A percentile compares a stretch with the other conserved stretches of the same genome.
phyloP scores from a whole-genome alignment of 2,888 invertebrate genomes.

The Fragum sueziense region DNA sequence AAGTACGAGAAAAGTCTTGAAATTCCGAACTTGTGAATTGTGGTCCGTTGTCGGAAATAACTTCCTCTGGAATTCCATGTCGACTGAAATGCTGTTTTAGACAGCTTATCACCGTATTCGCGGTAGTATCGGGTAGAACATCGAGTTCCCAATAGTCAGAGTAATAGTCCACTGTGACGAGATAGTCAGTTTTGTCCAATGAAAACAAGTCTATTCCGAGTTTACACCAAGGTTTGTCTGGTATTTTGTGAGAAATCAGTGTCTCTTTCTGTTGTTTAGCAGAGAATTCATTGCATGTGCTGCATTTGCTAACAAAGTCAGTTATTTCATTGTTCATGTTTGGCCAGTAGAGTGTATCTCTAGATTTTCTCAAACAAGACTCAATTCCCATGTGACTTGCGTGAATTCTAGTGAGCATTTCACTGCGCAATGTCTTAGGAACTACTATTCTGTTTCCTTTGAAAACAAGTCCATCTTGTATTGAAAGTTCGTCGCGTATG shows the following conservation, averaged over 20 bases:
- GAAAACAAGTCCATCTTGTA: conserved; percentile 41
- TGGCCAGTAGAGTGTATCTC: conserved; percentile 17
- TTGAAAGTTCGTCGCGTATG: conserved; percentile 41
- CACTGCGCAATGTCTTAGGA: not conserved
- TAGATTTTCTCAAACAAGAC: conserved; percentile 3
- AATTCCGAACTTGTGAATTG: conserved; percentile 24
- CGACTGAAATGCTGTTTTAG: conserved; percentile 40
- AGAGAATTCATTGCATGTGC: conserved; percentile 14
- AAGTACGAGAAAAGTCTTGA: conserved; percentile 13
- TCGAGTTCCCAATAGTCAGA: conserved; percentile 44
- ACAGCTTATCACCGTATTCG: conserved; percentile 18
- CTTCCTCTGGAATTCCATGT: conserved; percentile 29
- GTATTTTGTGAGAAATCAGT: conserved; percentile 40
- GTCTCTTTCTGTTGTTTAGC: conserved; percentile 32
- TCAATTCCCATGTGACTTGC: conserved; percentile 17
- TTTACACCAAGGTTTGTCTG: conserved; percentile 38
- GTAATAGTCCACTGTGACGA: conserved; percentile 43
- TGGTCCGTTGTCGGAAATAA: conserved; percentile 41
- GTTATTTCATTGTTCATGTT: not conserved
- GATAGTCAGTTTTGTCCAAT: conserved; percentile 32
- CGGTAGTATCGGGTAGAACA: conserved; percentile 27
- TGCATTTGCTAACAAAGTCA: conserved; percentile 7
- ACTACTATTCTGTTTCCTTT: conserved; percentile 36
- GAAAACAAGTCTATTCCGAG: conserved; percentile 48
- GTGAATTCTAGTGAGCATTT: conserved; percentile 9